Evolutionary conservation across 2,888 invertebrate genomes (phyloP).

Genomic region (Drosophila pseudotalamancana): DNA sequence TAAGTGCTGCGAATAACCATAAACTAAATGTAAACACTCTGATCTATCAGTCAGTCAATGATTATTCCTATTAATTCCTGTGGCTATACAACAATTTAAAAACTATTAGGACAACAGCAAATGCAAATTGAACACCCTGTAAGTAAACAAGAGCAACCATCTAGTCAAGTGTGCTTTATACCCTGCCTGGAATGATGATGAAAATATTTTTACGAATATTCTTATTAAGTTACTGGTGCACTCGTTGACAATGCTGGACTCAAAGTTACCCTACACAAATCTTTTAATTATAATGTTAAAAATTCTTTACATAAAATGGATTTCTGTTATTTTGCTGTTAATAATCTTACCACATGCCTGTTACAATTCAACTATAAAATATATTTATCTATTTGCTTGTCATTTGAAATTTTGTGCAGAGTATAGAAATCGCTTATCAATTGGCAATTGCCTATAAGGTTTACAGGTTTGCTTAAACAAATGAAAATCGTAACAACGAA

Average conservation of each 20-base stretch:
- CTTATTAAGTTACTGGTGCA: no score
- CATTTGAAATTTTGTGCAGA: not conserved
- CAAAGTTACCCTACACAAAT: no score
- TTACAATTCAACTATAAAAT: no score
- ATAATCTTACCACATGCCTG: no score
- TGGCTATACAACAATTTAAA: constrained; percentile 10
- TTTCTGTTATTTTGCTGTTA: no score
- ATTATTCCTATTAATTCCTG: constrained; percentile 12
- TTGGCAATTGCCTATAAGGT: not conserved
- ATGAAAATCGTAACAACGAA: constrained; percentile 3
- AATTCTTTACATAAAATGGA: no score
- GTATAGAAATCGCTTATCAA: not conserved
- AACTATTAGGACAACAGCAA: constrained; percentile 7
- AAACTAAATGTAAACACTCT: constrained; percentile 1
- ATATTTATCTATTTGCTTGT: no score
- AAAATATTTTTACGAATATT: no score
- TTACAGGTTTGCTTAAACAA: constrained; percentile 6
- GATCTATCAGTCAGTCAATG: not conserved
- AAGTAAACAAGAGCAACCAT: no score
- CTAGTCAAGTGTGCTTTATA: not conserved
- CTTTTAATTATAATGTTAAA: no score
- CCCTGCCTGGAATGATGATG: no score
- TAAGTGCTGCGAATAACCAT: constrained; percentile 3
- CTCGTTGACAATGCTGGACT: no score
- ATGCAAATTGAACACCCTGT: not conserved